These are phyloP conservation scores for Myathropa florea DNA, from an alignment of 2,888 invertebrate genomes.

Conservation along the genomic window DNA sequence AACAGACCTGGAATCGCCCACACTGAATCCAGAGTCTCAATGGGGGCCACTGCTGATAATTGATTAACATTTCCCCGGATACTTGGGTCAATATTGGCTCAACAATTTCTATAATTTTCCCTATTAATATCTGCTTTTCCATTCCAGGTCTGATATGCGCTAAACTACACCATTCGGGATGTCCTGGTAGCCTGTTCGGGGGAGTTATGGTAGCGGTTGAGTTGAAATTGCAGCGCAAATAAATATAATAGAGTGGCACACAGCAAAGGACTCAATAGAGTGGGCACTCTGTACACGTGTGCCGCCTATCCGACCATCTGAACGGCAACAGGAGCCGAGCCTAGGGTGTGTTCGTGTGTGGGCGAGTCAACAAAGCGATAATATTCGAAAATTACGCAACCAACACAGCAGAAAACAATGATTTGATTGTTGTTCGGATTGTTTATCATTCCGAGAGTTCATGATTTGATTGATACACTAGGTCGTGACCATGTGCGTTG, in stretches of 20 bases:
- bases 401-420: constrained; percentile 21
- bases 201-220: background rate
- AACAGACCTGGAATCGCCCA: constrained; percentile 16
- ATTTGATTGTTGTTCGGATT: constrained; percentile 53
- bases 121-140: constrained; percentile 39
- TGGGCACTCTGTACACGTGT: background rate
- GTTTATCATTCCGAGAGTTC: constrained; percentile 32
- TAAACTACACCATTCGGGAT: background rate
- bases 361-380: constrained; percentile 17
- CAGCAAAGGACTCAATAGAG: constrained; percentile 1
- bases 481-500: no score
- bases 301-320: background rate
- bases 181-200: background rate
- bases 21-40: background rate
- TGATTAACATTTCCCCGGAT: constrained; percentile 59
- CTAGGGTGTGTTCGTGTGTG: background rate
- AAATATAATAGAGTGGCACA: constrained; percentile 38
- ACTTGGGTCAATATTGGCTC: constrained; percentile 58
- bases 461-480: constrained; percentile 26
- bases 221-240: constrained; percentile 53
- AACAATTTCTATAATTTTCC: constrained; percentile 61
- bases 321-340: background rate
- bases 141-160: background rate
- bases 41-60: constrained; percentile 39
- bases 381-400: constrained; percentile 24